phyloP scores from a whole-genome alignment of 1,140 invertebrate genomes.

The Oncopodura yosiiana region DNA sequence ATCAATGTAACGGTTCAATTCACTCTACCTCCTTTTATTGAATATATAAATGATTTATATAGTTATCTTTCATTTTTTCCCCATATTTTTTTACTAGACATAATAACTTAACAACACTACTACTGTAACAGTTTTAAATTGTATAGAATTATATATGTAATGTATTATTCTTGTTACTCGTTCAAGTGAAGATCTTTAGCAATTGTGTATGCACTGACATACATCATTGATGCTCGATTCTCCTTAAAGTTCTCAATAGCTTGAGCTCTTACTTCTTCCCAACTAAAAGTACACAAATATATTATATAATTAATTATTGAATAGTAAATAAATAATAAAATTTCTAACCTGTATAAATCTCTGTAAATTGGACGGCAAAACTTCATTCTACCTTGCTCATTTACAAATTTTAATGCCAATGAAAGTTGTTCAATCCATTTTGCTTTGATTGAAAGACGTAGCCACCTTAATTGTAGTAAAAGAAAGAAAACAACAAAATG shows the following conservation, averaged over 20 bases:
- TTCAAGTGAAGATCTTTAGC: slow-evolving; percentile 63
- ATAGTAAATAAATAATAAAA: neutral
- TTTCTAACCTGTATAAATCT: slow-evolving; percentile 8
- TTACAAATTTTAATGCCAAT: slow-evolving; percentile 62
- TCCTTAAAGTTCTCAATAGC: slow-evolving; percentile 63
- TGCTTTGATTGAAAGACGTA: slow-evolving; percentile 63
- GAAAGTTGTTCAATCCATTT: slow-evolving; percentile 56
- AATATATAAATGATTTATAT: too few species aligned
- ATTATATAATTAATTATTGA: neutral
- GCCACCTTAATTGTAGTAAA: slow-evolving; percentile 51
- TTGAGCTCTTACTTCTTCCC: slow-evolving; percentile 55
- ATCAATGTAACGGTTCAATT: too few species aligned
- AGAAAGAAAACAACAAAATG: slow-evolving; percentile 6
- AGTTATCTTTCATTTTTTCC: too few species aligned
- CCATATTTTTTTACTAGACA: too few species aligned
- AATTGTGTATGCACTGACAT: slow-evolving; percentile 58
- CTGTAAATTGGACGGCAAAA: slow-evolving; percentile 40
- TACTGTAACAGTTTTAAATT: too few species aligned
- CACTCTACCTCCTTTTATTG: too few species aligned
- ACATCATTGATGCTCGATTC: slow-evolving; percentile 70
- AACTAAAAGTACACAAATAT: slow-evolving; percentile 40
- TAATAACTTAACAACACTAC: too few species aligned
- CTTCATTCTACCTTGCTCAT: slow-evolving; percentile 78
- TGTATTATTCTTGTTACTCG: too few species aligned
- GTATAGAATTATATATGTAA: too few species aligned